Conservation (phyloP, 2,797 vertebrate genomes). For the Hylomyscus alleni region DNA sequence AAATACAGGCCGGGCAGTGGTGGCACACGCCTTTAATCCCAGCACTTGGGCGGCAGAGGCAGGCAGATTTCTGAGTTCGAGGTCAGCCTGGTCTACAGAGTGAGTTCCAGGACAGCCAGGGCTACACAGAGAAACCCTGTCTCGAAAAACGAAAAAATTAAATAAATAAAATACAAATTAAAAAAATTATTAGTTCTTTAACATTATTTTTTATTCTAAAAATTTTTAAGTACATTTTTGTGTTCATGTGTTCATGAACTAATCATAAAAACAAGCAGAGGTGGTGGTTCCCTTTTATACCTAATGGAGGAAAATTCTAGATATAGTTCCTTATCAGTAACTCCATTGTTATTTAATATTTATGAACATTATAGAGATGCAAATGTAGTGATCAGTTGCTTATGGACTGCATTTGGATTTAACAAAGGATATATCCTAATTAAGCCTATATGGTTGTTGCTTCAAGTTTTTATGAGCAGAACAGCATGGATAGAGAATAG, state of each 20-base stretch:
- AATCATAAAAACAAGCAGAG: slow-evolving; percentile 53
- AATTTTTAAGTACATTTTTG: background rate
- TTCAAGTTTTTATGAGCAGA: background rate
- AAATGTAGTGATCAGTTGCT: background rate
- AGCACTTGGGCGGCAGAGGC: too few species aligned
- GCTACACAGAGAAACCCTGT: too few species aligned
- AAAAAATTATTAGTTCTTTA: background rate
- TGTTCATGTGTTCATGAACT: slow-evolving; percentile 58
- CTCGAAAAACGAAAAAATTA: too few species aligned
- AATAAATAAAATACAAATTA: background rate
- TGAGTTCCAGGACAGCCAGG: too few species aligned
- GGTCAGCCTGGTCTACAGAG: too few species aligned
- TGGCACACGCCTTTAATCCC: too few species aligned
- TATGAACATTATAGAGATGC: slow-evolving; percentile 15
- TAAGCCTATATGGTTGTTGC: background rate
- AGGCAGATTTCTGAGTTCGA: too few species aligned
- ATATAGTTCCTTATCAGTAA: background rate
- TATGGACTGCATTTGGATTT: background rate
- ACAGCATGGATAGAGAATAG: background rate
- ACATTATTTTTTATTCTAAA: background rate
- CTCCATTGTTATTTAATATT: slow-evolving; percentile 39
- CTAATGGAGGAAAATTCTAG: slow-evolving; percentile 18
- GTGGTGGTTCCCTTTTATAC: background rate
- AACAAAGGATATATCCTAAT: slow-evolving; percentile 21
- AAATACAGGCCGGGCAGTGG: too few species aligned